phyloP scores from a whole-genome alignment of 2,797 vertebrate species.

The Anguilla megastoma region DNA sequence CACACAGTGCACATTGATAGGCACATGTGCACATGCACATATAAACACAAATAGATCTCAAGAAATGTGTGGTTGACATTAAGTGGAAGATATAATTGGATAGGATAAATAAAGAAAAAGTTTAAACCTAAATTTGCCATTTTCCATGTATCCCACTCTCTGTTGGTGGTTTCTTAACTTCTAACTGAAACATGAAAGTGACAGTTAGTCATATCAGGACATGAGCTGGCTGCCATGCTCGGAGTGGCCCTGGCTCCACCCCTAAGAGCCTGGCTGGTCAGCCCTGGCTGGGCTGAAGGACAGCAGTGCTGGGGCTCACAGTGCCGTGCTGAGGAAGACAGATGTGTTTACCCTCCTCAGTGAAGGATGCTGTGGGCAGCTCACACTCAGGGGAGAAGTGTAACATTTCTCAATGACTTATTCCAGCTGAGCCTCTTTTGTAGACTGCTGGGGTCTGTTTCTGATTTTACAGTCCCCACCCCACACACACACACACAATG shows the following conservation, averaged over 20 bases:
- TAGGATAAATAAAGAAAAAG: neutral
- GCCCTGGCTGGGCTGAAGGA: neutral
- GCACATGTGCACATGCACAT: neutral
- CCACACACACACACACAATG: conserved; percentile 43
- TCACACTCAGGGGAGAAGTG: conserved; percentile 59
- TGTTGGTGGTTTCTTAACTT: neutral
- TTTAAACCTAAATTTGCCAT: neutral
- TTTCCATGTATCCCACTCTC: neutral
- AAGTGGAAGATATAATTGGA: neutral
- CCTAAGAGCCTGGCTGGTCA: neutral
- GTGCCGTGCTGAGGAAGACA: neutral
- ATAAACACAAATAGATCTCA: neutral
- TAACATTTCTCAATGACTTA: conserved; percentile 71
- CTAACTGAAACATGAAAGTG: neutral
- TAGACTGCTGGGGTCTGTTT: conserved; percentile 65
- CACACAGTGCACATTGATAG: neutral
- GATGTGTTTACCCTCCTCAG: conserved; percentile 40
- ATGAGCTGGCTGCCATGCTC: neutral
- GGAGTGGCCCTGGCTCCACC: neutral
- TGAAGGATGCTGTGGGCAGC: conserved; percentile 53
- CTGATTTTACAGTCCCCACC: conserved; percentile 68
- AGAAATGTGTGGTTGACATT: neutral
- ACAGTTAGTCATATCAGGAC: neutral
- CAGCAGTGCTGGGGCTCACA: neutral
- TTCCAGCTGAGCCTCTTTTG: conserved; percentile 68